Evolutionary conservation across 2,113 vertebrate species (phyloP), one percentile per base, ranked within the genome.

Genomic region (Thamnophis sirtalis): DNA sequence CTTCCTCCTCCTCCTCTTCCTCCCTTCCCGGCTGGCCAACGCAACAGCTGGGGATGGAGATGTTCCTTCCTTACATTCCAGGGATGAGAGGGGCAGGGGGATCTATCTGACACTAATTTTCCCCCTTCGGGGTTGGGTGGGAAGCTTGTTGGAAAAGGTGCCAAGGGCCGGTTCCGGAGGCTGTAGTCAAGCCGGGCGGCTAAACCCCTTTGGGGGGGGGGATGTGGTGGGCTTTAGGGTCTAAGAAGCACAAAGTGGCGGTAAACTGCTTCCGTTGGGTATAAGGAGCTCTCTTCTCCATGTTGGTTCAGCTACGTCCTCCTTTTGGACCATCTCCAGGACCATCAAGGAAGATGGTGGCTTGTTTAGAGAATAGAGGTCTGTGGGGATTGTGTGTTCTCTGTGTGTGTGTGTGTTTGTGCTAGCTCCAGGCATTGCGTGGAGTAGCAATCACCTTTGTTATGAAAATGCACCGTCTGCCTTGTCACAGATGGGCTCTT

Each of bases 181-280:
- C 48, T 50, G 96, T 92, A 94, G 24, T 38, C 95, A 95, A 95
- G 93, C 95, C 93, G 94, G 94, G 93, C 91, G 90, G 68, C 89
- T 63, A 15, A 28, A 33, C 63, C 93, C 94, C 49, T 15, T 11
- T 28, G 3, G 90, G 0, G 48, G 55, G 43, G 43, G 43, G 43
- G 43, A 3, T 0, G 9, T 38, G 38, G 33, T 11, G 49, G 0
- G 43, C 28, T 1, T 1, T 24, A 5, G 53, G 13, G 51, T 24
- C 33, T 21, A 9, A 43, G 85, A 22, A 58, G 73, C 91, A 88
- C 63, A 60, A 24, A 17, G 50, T 10, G 48, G 19, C 21, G 13
- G 2, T 49, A 50, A 50, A 26, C 48, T 80, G 73, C 73, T 80
- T 21, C 63, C 1, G 13, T n/a, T 73, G 63, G 63, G 63, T 6